Conservation (phyloP, 2,888 invertebrate species). For the Taenaris catops region DNA sequence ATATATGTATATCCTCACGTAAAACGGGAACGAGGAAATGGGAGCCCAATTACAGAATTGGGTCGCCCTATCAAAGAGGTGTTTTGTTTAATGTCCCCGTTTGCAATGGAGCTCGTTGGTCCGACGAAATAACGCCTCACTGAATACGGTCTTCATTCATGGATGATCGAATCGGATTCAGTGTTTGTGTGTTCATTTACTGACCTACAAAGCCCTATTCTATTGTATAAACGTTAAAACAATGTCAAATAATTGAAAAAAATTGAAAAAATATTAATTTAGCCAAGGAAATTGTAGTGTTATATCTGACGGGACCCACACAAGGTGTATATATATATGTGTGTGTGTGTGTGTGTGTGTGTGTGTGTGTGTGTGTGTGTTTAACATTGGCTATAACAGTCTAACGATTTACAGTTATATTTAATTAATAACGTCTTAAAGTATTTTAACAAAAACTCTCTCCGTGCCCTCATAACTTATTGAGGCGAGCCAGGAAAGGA, state of each 20-base stretch:
- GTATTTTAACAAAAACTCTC: no score
- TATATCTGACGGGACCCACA: no score
- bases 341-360: no score
- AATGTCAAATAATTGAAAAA: background rate
- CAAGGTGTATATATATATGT: no score
- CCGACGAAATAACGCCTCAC: constrained; percentile 17
- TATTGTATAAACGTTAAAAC: background rate
- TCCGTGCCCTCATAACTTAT: no score
- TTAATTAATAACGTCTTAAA: no score
- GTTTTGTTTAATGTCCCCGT: constrained; percentile 20
- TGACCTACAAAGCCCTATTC: constrained; percentile 1
- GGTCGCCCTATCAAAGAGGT: constrained; percentile 31
- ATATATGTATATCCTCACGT: no score
- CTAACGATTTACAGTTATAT: no score
- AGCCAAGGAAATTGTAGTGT: no score
- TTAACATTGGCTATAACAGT: no score
- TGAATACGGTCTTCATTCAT: constrained; percentile 20
- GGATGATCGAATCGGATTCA: constrained; percentile 19
- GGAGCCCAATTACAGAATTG: constrained; percentile 28
- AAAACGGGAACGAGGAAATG: constrained; percentile 27
- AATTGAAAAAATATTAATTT: background rate
- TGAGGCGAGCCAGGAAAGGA: no score
- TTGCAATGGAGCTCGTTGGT: constrained; percentile 11
- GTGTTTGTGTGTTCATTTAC: constrained; percentile 7
- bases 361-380: no score